These are phyloP conservation scores for Phymatocera aterrima DNA, from an alignment of 2,888 invertebrate genomes.

Conservation along the genomic window DNA sequence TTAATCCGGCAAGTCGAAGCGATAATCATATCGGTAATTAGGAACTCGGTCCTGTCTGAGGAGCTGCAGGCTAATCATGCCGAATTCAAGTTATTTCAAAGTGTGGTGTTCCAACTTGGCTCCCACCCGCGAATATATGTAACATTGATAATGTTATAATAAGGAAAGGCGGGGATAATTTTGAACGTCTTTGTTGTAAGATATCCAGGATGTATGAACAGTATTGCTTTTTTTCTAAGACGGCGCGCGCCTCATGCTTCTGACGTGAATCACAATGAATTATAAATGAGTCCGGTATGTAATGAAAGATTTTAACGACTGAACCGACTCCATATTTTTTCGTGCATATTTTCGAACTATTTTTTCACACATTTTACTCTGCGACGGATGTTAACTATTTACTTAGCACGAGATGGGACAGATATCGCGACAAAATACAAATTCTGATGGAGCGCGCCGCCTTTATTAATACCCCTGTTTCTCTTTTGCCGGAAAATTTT, in stretches of 20 bases:
- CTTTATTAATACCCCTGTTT: constrained; percentile 29
- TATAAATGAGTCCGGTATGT: constrained; percentile 14
- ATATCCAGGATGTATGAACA: constrained; percentile 32
- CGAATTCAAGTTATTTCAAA: not conserved
- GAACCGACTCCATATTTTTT: constrained; percentile 8
- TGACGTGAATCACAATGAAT: constrained; percentile 24
- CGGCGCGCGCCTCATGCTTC: not conserved
- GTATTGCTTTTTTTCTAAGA: constrained; percentile 10
- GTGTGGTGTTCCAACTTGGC: not conserved
- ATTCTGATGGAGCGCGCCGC: not conserved
- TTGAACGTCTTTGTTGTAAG: constrained; percentile 18
- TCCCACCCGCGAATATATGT: not conserved
- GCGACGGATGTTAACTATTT: not conserved
- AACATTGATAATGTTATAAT: constrained; percentile 29
- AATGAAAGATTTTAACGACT: constrained; percentile 23
- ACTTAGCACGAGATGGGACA: constrained; percentile 3
- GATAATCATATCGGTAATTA: constrained; percentile 16
- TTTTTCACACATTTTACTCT: constrained; percentile 1
- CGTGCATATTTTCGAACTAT: constrained; percentile 15
- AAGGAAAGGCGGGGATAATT: not conserved
- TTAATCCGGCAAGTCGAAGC: not conserved
- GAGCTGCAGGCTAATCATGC: not conserved
- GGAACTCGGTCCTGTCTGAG: not conserved
- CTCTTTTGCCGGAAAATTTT: not conserved
- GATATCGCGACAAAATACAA: constrained; percentile 1